phyloP scores from a whole-genome alignment of 2,888 invertebrate genomes.

The Leucophenga montana region DNA sequence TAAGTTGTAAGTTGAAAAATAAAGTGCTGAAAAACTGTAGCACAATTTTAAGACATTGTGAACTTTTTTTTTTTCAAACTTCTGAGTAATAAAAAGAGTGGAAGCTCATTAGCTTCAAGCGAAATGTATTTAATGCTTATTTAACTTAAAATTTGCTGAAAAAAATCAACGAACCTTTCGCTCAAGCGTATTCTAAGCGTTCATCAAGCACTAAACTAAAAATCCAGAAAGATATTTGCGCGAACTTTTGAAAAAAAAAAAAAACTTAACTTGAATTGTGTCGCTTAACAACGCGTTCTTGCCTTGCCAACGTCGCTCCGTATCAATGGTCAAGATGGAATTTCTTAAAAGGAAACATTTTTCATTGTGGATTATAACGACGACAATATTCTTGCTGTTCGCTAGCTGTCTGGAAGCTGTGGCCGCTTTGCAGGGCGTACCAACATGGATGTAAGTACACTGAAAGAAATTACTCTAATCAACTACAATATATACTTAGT shows the following conservation, averaged over 20 bases:
- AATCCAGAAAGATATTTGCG: neutral
- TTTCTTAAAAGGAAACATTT: slow-evolving; percentile 70
- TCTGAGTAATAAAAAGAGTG: neutral
- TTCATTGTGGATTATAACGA: slow-evolving; percentile 68
- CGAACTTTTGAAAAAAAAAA: neutral
- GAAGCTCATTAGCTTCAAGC: slow-evolving; percentile 22
- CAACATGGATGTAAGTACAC: slow-evolving; percentile 72
- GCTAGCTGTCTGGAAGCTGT: slow-evolving; percentile 59
- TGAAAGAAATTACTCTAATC: slow-evolving; percentile 3
- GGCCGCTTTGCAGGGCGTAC: slow-evolving; percentile 70
- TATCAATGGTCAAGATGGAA: slow-evolving; percentile 60
- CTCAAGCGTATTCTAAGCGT: too few species aligned
- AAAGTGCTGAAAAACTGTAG: neutral
- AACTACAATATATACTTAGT: neutral
- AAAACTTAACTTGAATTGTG: neutral
- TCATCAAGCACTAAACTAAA: neutral
- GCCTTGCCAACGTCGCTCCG: neutral
- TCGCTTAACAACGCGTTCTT: neutral
- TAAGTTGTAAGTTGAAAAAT: neutral
- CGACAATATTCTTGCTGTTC: slow-evolving; percentile 60
- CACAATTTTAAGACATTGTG: neutral
- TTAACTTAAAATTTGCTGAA: slow-evolving; percentile 2
- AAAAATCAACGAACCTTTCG: slow-evolving; percentile 10
- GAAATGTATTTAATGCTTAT: neutral
- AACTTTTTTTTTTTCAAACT: too few species aligned